Conservation (phyloP, 2,888 invertebrate genomes). For the Pheosia gnoma region DNA sequence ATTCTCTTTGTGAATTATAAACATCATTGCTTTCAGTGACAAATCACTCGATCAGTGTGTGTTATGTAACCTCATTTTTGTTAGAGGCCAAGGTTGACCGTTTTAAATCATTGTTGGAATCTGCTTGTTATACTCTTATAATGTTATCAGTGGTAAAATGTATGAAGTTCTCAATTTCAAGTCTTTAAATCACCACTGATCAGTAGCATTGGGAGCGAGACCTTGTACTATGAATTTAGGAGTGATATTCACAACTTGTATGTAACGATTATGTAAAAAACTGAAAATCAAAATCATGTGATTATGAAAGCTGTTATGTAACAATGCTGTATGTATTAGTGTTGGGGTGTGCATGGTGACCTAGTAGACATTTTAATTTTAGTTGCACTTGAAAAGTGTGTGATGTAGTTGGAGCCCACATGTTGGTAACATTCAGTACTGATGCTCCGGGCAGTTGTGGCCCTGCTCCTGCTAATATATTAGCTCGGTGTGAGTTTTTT, state of each 20-base stretch:
- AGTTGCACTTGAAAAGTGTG: conserved; percentile 54
- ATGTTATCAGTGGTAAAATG: conserved; percentile 23
- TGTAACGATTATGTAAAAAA: conserved; percentile 51
- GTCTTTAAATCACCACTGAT: conserved; percentile 36
- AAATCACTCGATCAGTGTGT: conserved; percentile 54
- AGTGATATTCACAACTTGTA: conserved; percentile 42
- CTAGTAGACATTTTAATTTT: conserved; percentile 48
- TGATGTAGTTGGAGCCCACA: conserved; percentile 48
- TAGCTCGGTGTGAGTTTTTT: conserved; percentile 73
- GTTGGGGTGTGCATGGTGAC: conserved; percentile 57
- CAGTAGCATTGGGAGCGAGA: conserved; percentile 53
- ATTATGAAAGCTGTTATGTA: conserved; percentile 70
- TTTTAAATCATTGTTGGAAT: conserved; percentile 24
- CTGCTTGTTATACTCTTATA: conserved; percentile 15
- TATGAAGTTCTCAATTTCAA: conserved; percentile 28
- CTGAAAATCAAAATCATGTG: conserved; percentile 72
- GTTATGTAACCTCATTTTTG: conserved; percentile 72
- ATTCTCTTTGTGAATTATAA: conserved; percentile 34
- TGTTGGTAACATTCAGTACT: conserved; percentile 23
- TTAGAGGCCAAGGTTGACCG: conserved; percentile 63
- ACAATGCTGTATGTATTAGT: conserved; percentile 58
- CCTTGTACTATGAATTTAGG: conserved; percentile 50
- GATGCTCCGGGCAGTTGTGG: conserved; percentile 24
- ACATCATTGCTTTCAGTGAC: conserved; percentile 28
- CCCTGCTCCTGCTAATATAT: conserved; percentile 37